Percentiles rank a stretch among this genome's conserved stretches.
Conservation (phyloP, 2,113 vertebrate genomes). For the Tenrec ecaudatus region DNA sequence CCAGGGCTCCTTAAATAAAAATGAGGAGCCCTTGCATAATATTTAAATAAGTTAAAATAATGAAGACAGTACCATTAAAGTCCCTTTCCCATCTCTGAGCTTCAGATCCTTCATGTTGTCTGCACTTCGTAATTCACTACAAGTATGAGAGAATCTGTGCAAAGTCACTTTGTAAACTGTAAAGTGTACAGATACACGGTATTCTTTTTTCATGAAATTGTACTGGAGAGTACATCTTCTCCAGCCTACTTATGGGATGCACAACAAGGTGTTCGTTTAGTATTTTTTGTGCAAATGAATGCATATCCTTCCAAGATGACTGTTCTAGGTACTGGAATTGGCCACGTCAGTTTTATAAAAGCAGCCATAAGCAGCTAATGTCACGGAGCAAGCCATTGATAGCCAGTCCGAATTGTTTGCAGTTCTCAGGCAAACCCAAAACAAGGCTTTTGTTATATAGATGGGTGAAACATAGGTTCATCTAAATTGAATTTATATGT, state of each 20-base stretch:
- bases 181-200: neutral
- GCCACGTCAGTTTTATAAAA: neutral
- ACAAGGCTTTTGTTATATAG: neutral
- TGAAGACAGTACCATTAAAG: neutral
- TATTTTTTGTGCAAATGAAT: neutral
- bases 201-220: neutral
- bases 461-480: slow-evolving; percentile 10
- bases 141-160: neutral
- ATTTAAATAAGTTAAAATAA: neutral
- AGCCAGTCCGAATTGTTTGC: neutral
- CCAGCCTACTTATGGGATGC: neutral
- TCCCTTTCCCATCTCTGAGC: neutral
- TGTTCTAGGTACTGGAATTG: neutral
- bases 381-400: neutral
- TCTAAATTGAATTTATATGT: slow-evolving; percentile 11
- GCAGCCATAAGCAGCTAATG: neutral
- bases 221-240: neutral
- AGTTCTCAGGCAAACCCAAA: neutral
- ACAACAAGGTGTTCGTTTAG: neutral
- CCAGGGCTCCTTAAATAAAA: no score
- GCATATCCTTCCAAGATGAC: neutral
- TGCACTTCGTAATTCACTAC: neutral
- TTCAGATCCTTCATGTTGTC: neutral
- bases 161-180: neutral
- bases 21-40: no score